phyloP scores from a whole-genome alignment of 2,113 vertebrate genomes.

The Hippocampus guttulatus region DNA sequence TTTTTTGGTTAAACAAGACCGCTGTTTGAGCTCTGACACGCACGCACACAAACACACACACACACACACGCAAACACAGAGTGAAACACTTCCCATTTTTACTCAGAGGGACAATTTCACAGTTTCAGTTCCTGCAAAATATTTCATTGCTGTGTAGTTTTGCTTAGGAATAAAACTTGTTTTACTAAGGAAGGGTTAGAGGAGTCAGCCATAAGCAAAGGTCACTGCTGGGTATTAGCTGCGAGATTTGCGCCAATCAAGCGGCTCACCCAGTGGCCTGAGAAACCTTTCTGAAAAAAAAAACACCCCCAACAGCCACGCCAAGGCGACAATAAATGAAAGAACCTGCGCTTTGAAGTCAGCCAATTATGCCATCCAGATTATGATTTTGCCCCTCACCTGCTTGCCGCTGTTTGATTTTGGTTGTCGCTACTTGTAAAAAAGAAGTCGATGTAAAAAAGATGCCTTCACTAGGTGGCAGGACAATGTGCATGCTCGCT shows the following conservation, averaged over 20 bases:
- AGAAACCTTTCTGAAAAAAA: conserved; percentile 35
- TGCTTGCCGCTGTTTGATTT: conserved; percentile 43
- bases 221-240: conserved; percentile 39
- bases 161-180: conserved; percentile 3
- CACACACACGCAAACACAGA: neutral
- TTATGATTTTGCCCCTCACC: conserved; percentile 52
- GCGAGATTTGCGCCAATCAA: conserved; percentile 43
- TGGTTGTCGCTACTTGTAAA: conserved; percentile 46
- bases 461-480: conserved; percentile 33
- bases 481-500: conserved; percentile 4
- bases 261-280: conserved; percentile 23
- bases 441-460: conserved; percentile 60
- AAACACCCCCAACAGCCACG: conserved; percentile 38
- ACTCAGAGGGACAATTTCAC: neutral
- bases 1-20: conserved; percentile 21
- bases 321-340: conserved; percentile 48
- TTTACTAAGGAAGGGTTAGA: conserved; percentile 7
- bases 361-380: conserved; percentile 57
- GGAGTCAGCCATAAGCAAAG: conserved; percentile 2
- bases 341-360: conserved; percentile 64
- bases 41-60: neutral
- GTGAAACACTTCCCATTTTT: conserved; percentile 26
- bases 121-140: conserved; percentile 37
- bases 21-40: neutral
- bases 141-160: neutral